Evolutionary conservation across 2,797 vertebrate species (phyloP).

Genomic region (Poeciliopsis infans): DNA sequence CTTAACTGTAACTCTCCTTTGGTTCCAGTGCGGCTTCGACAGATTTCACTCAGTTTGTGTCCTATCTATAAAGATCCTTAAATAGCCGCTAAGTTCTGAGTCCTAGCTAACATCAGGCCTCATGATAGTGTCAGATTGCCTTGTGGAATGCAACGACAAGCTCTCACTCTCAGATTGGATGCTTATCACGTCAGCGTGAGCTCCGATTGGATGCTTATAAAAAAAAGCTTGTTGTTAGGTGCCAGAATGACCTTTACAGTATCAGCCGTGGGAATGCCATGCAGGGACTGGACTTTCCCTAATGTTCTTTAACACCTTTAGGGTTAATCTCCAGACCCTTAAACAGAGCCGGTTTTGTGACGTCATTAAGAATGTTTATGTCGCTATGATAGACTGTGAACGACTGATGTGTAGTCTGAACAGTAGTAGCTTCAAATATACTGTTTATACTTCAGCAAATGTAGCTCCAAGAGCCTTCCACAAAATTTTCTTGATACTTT

Average conservation of each 20-base stretch:
- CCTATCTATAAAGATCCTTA: slow-evolving; percentile 64
- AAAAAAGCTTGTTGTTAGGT: slow-evolving; percentile 37
- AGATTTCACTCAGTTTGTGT: slow-evolving; percentile 27
- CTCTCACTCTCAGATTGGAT: slow-evolving; percentile 71
- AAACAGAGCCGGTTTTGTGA: not conserved
- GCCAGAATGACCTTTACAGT: slow-evolving; percentile 68
- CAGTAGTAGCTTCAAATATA: not conserved
- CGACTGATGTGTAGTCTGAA: not conserved
- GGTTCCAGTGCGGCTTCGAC: not conserved
- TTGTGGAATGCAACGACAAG: slow-evolving; percentile 67
- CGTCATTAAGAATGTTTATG: not conserved
- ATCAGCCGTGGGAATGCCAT: slow-evolving; percentile 60
- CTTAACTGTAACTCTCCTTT: not conserved
- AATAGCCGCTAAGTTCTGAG: slow-evolving; percentile 58
- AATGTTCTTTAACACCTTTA: slow-evolving; percentile 40
- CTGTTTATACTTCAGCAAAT: not conserved
- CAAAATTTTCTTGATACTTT: not conserved
- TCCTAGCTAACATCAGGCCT: slow-evolving; percentile 47
- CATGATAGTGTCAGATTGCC: slow-evolving; percentile 67
- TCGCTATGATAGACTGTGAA: not conserved
- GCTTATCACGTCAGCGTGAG: slow-evolving; percentile 52
- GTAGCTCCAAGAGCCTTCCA: not conserved
- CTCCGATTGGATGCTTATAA: slow-evolving; percentile 74
- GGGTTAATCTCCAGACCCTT: slow-evolving; percentile 6
- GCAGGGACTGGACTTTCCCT: slow-evolving; percentile 34